phyloP scores from a whole-genome alignment of 2,797 vertebrate genomes.

The Phrynocephalus vlangalii region DNA sequence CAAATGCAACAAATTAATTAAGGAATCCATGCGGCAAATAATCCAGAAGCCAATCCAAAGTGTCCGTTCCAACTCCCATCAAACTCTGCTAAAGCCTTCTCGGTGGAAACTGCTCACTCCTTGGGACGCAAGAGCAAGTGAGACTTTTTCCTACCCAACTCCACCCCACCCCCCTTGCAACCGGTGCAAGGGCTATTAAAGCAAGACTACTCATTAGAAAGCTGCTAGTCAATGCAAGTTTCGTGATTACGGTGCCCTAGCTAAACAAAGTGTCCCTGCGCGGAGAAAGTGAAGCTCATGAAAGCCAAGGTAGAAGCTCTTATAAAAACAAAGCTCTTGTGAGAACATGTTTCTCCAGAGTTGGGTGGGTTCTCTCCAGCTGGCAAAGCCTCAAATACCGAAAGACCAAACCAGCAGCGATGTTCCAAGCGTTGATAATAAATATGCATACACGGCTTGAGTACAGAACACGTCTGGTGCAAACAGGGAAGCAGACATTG shows the following conservation, averaged over 20 bases:
- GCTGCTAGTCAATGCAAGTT: not conserved
- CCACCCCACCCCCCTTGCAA: not conserved
- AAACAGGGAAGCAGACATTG: not conserved
- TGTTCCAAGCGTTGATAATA: not conserved
- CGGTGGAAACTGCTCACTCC: not conserved
- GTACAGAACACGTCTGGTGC: not conserved
- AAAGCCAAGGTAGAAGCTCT: not conserved
- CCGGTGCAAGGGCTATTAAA: no score
- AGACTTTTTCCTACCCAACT: not conserved
- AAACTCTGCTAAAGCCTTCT: not conserved
- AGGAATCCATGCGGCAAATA: not conserved
- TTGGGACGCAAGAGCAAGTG: not conserved
- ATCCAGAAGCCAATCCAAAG: not conserved
- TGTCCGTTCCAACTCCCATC: not conserved
- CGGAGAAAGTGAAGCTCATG: constrained; percentile 24
- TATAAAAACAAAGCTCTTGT: constrained; percentile 45
- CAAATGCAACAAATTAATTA: no score
- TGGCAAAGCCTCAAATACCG: accelerated
- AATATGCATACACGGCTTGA: not conserved
- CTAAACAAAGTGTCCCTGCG: constrained; percentile 21
- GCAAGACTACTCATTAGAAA: accelerated
- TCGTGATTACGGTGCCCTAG: constrained; percentile 4
- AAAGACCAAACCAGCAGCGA: constrained; percentile 15
- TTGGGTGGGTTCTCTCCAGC: not conserved
- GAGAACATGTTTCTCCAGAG: constrained; percentile 29